phyloP scores from a whole-genome alignment of 2,113 vertebrate species.

The Mesoclemmys tuberculata region DNA sequence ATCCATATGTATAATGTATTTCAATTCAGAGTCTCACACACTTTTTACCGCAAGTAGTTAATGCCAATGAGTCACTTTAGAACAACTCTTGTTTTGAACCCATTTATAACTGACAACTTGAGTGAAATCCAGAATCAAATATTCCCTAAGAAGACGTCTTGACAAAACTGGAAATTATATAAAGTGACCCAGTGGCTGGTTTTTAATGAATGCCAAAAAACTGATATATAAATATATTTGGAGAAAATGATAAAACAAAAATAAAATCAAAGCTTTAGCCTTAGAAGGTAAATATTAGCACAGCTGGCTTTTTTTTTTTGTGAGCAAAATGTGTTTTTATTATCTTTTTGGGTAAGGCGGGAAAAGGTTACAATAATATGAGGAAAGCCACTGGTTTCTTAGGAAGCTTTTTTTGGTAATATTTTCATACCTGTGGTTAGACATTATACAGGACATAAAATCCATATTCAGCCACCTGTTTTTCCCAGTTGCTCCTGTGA shows the following conservation, averaged over 20 bases:
- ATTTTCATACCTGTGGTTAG: background rate
- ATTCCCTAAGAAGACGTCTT: background rate
- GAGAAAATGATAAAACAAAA: background rate
- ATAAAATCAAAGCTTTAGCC: background rate
- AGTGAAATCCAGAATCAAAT: background rate
- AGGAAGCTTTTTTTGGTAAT: background rate
- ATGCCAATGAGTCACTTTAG: background rate
- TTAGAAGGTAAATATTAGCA: background rate
- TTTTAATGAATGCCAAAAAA: background rate
- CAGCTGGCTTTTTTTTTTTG: background rate
- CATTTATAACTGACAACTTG: background rate
- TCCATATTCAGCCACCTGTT: background rate
- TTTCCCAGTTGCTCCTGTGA: background rate
- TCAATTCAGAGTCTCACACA: constrained; percentile 16
- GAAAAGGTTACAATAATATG: background rate
- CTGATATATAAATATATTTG: background rate
- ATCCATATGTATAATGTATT: background rate
- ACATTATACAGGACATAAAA: background rate
- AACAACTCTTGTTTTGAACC: background rate
- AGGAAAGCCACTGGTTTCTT: background rate
- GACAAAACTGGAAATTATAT: background rate
- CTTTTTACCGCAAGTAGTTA: constrained; percentile 5
- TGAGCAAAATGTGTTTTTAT: background rate
- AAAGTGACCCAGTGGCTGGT: background rate
- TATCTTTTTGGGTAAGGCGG: background rate